Evolutionary conservation across 2,888 invertebrate species (phyloP).

Genomic region (Sympetrum striolatum): DNA sequence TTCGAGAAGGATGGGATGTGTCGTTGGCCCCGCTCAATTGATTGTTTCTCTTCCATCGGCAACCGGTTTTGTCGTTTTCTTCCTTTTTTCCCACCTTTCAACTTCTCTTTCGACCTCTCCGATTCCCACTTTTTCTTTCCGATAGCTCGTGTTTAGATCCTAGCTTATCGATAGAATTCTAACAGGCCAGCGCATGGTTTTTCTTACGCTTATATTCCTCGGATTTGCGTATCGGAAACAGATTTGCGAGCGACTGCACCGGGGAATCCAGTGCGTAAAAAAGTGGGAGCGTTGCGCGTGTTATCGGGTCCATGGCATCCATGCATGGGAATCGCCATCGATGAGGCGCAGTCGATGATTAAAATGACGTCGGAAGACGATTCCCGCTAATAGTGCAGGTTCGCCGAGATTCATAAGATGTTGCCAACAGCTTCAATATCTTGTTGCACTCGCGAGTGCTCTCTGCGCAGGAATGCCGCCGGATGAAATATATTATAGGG

Average conservation of each 20-base stretch:
- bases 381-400: no score
- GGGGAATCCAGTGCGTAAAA: not conserved
- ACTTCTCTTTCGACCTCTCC: not conserved
- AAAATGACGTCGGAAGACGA: not conserved
- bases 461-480: no score
- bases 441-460: no score
- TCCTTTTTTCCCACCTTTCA: not conserved
- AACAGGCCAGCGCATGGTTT: not conserved
- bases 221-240: not conserved
- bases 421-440: no score
- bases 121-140: not conserved
- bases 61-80: conserved; percentile 31
- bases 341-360: not conserved
- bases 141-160: not conserved
- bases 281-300: not conserved
- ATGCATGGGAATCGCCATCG: not conserved
- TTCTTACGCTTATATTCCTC: not conserved
- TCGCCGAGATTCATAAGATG: no score
- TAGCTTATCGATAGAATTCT: conserved; percentile 7
- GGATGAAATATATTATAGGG: no score
- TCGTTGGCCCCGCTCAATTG: conserved; percentile 13
- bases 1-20: not conserved
- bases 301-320: not conserved
- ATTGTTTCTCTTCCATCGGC: conserved; percentile 17
- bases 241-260: not conserved